Evolutionary conservation across 2,888 invertebrate species (phyloP).

Genomic region (Amblyjoppa fuscipennis): DNA sequence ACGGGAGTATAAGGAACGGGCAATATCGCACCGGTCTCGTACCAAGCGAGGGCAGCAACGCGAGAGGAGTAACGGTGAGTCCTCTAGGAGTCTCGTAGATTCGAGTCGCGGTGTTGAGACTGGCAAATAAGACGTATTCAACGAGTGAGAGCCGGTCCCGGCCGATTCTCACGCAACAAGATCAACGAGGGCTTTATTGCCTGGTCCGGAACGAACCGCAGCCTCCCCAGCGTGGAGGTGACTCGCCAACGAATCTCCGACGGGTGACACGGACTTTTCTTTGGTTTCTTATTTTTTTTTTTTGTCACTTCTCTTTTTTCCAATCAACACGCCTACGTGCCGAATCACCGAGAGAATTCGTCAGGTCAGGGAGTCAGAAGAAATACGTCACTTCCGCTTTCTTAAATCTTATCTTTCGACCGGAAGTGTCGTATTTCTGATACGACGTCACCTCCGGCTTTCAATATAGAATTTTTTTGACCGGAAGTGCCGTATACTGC

Average conservation of each 20-base stretch:
- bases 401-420: too few species aligned
- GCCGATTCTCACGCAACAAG: constrained; percentile 68
- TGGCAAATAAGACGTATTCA: constrained; percentile 62
- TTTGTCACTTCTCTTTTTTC: too few species aligned
- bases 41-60: constrained; percentile 25
- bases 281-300: background rate
- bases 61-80: constrained; percentile 64
- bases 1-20: constrained; percentile 12
- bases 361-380: background rate
- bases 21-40: constrained; percentile 22
- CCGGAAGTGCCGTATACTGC: too few species aligned
- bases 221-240: constrained; percentile 22
- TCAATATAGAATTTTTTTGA: too few species aligned
- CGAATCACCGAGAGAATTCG: constrained; percentile 23
- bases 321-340: background rate
- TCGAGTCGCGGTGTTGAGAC: constrained; percentile 62
- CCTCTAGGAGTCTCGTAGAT: constrained; percentile 51
- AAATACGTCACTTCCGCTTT: too few species aligned
- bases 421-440: too few species aligned
- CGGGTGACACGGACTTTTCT: constrained; percentile 26
- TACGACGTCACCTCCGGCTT: too few species aligned
- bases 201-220: constrained; percentile 30
- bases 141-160: constrained; percentile 47
- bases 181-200: constrained; percentile 53
- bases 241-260: constrained; percentile 41